Base-by-base conservation (phyloP, 2,888 invertebrate species). In the Noctuana brunneofusca region DNA sequence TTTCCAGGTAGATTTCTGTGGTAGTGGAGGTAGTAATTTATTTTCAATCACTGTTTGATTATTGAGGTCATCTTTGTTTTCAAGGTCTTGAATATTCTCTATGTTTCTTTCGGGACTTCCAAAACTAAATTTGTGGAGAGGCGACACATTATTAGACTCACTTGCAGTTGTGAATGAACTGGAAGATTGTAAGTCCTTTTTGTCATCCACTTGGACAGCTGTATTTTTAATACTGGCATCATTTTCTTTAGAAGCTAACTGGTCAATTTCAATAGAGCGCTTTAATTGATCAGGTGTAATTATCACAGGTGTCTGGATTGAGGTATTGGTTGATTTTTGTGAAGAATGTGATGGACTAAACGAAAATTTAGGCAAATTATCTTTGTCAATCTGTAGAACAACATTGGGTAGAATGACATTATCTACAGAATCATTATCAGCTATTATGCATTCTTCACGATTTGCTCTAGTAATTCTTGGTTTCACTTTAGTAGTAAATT, bases 301-400 rank as follows among this genome's bases (percentile, higher is more conserved):
- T 55, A 30, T 55, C 4, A 55, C 49, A n/a, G 60, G 60, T 18
- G 50, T 63, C 22, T 27, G 30, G 6, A 48, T 27, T 48, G 53
- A 55, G 56, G 64, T 63, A 65, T 32, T 59, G 58, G 63, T 43
- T 49, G 60, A 49, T 11, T 58, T 63, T 63, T 64, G 41, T 54
- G 55, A 48, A 8, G 62, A 8, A 46, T 41, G 48, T 2, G 64
- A 63, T 54, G 59, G 49, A 49, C 68, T 74, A 57, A 84, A 81
- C 4, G 80, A 73, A 67, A 88, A 84, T 38, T 81, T 84, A 1
- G 87, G 87, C 64, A 88, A 72, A 60, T 86, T 83, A 53, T 84
- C 72, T 64, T 79, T 68, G 63, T 86, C 83, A 65, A 88, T 86
- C 64, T 80, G 73, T 64, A 88, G 72, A 18, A 75, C 73, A 3